phyloP scores from a whole-genome alignment of 2,797 vertebrate species.

The Enteromius thamalakanensis region DNA sequence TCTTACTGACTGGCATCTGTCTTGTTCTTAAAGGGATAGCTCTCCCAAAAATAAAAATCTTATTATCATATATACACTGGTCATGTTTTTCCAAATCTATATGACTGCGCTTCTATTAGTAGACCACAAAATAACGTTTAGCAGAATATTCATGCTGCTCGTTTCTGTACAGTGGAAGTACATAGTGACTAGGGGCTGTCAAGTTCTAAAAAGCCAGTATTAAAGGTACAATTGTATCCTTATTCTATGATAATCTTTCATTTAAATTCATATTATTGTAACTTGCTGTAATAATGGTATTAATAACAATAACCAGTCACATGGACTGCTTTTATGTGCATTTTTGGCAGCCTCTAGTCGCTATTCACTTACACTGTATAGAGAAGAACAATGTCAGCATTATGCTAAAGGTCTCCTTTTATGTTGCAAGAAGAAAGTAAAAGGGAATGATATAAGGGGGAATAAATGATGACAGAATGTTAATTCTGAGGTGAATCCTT shows the following conservation, averaged over 20 bases:
- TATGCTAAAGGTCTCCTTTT: too few species aligned
- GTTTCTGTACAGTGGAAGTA: neutral
- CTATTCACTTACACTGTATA: too few species aligned
- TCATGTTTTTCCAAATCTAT: neutral
- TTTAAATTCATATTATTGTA: neutral
- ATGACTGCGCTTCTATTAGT: neutral
- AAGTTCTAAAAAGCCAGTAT: neutral
- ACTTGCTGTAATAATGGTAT: neutral
- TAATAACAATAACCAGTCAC: neutral
- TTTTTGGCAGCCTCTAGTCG: neutral
- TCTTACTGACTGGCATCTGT: neutral
- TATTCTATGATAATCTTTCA: neutral
- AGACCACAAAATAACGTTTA: neutral
- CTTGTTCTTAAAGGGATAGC: slow-evolving; percentile 17
- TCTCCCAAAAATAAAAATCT: neutral
- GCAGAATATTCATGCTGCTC: neutral
- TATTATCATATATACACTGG: neutral
- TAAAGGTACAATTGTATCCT: neutral
- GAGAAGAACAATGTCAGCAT: too few species aligned
- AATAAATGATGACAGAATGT: neutral
- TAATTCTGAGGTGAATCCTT: neutral
- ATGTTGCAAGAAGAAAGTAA: neutral
- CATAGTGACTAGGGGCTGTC: neutral
- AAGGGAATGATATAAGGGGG: too few species aligned
- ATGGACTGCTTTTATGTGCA: neutral